These are phyloP conservation scores for Psix sp. DNA, from an alignment of 1,140 invertebrate species.

Conservation along the genomic window DNA sequence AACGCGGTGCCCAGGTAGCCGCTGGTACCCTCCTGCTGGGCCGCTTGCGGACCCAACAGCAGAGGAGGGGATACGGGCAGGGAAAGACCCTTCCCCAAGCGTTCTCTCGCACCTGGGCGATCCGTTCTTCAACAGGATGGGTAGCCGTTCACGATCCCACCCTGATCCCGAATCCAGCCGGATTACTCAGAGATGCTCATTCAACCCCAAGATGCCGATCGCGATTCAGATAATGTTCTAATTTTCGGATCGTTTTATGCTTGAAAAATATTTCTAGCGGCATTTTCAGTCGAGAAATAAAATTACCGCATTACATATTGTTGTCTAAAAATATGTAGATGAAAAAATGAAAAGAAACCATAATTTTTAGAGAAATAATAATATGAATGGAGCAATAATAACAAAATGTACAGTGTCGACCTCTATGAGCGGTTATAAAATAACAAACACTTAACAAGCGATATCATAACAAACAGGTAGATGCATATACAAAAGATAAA, in stretches of 20 bases:
- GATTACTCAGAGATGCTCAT: slow-evolving; percentile 63
- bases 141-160: slow-evolving; percentile 51
- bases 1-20: slow-evolving; percentile 53
- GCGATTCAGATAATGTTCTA: slow-evolving; percentile 5
- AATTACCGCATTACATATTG: too few species aligned
- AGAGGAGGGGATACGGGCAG: slow-evolving; percentile 21
- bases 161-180: slow-evolving; percentile 56
- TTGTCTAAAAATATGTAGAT: too few species aligned
- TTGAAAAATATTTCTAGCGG: background rate
- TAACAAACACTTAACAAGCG: too few species aligned
- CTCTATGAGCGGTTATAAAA: too few species aligned
- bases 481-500: too few species aligned
- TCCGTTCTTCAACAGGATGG: slow-evolving; percentile 32
- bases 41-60: slow-evolving; percentile 29
- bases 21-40: slow-evolving; percentile 57
- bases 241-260: slow-evolving; percentile 10
- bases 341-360: too few species aligned
- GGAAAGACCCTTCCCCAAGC: slow-evolving; percentile 40
- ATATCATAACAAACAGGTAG: too few species aligned
- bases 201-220: slow-evolving; percentile 25
- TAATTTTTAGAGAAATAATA: too few species aligned
- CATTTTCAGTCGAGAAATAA: too few species aligned
- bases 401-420: too few species aligned
- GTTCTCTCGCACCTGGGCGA: slow-evolving; percentile 64
- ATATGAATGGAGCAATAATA: too few species aligned